A percentile compares a stretch with the other conserved stretches of the same genome.
These are phyloP conservation scores for Guaruba guarouba DNA, from an alignment of 2,113 vertebrate genomes.

Conservation along the genomic window DNA sequence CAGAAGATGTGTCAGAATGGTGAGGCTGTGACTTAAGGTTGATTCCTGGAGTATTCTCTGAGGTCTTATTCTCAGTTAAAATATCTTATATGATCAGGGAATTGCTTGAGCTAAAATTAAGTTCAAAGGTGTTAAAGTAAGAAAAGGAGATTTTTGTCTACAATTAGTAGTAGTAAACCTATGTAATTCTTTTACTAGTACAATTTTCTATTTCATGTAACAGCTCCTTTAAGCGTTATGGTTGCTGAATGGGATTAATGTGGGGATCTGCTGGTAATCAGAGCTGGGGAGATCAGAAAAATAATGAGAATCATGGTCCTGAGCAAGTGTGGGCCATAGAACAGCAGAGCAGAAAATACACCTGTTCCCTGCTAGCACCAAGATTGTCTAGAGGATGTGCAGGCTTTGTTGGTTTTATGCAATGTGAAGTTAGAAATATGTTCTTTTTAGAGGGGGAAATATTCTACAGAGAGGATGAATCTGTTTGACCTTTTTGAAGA, in stretches of 20 bases:
- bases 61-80: not conserved
- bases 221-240: not conserved
- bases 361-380: not conserved
- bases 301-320: not conserved
- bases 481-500: not conserved
- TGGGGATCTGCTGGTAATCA: not conserved
- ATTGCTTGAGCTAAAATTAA: not conserved
- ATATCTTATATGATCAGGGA: not conserved
- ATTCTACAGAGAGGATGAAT: not conserved
- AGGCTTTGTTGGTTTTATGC: not conserved
- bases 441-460: not conserved
- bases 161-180: not conserved
- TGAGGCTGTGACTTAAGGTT: not conserved
- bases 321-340: not conserved
- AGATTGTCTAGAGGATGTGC: not conserved
- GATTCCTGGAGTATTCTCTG: not conserved
- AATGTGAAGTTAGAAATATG: not conserved
- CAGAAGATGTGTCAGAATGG: not conserved
- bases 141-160: not conserved
- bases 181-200: not conserved
- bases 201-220: not conserved
- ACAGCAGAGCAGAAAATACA: not conserved
- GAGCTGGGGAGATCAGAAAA: not conserved
- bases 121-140: not conserved
- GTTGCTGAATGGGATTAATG: not conserved